A percentile compares a stretch with the other conserved stretches of the same genome.
These are phyloP conservation scores for Mythimna impura DNA, from an alignment of 2,888 invertebrate species.

Conservation along the genomic window DNA sequence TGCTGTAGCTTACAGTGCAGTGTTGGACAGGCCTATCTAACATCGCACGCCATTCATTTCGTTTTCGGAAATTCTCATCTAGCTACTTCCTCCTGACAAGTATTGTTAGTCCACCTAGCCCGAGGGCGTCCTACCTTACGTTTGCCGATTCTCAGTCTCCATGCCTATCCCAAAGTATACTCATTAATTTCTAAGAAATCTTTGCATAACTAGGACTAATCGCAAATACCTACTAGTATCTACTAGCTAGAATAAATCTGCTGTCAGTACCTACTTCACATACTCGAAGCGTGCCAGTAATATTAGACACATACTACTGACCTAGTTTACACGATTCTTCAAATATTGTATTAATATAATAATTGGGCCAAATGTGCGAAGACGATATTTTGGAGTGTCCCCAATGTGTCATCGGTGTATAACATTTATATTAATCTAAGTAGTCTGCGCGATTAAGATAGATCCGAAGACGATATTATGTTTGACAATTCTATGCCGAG, in stretches of 20 bases:
- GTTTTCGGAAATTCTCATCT: too few species aligned
- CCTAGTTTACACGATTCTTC: slow-evolving; percentile 18
- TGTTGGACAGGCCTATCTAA: too few species aligned
- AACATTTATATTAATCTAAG: slow-evolving; percentile 2
- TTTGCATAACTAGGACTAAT: not conserved
- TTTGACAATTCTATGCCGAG: not conserved
- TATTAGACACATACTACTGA: not conserved
- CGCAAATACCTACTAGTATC: not conserved
- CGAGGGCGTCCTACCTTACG: not conserved
- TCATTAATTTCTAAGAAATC: not conserved
- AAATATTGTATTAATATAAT: slow-evolving; percentile 25
- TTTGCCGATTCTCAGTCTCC: not conserved
- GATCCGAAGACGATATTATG: not conserved
- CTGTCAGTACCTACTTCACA: not conserved
- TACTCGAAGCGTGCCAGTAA: not conserved
- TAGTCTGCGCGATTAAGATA: slow-evolving; percentile 1
- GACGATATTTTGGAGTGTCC: slow-evolving; percentile 18
- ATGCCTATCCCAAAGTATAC: not conserved
- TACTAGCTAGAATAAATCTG: not conserved
- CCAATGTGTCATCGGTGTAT: slow-evolving; percentile 18
- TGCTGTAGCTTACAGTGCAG: too few species aligned
- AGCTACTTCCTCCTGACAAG: not conserved
- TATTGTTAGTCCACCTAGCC: not conserved
- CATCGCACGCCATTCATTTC: too few species aligned
- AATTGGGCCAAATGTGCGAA: slow-evolving; percentile 14